Evolutionary conservation across 2,888 invertebrate genomes (phyloP).

Genomic region (Tyria jacobaeae): DNA sequence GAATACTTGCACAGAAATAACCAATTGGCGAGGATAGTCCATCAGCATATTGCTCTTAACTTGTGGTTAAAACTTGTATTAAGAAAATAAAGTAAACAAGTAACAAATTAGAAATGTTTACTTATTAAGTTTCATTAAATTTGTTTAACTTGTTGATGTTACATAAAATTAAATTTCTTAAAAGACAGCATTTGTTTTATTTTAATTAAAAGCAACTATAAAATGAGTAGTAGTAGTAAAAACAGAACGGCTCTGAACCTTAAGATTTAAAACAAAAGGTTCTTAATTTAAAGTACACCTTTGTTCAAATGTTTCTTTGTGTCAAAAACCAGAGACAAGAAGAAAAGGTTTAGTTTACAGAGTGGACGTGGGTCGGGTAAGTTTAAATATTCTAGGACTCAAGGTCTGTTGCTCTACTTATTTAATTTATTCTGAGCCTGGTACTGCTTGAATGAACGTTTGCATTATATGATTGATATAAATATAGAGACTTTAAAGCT

Average conservation of each 20-base stretch:
- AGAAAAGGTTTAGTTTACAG: not conserved
- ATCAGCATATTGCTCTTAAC: no score
- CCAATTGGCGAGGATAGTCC: no score
- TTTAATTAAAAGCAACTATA: not conserved
- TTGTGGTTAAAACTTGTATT: no score
- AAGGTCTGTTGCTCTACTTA: not conserved
- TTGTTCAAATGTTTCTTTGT: not conserved
- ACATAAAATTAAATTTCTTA: not conserved
- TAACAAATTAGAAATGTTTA: not conserved
- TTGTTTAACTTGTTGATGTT: not conserved
- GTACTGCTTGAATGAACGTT: not conserved
- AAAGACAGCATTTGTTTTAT: not conserved
- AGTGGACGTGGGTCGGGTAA: not conserved
- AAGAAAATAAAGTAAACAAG: no score
- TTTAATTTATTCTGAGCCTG: not conserved
- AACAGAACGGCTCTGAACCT: no score
- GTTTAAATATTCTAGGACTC: not conserved
- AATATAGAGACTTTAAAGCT: not conserved
- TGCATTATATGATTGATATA: not conserved
- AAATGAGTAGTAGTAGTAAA: no score
- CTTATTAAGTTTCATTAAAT: not conserved
- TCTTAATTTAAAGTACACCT: not conserved
- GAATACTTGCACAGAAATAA: no score
- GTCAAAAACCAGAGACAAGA: not conserved
- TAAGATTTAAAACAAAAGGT: not conserved